A percentile compares a stretch with the other conserved stretches of the same genome.
phyloP scores from a whole-genome alignment of 2,888 invertebrate genomes.

The Agrenia bidenticulata region DNA sequence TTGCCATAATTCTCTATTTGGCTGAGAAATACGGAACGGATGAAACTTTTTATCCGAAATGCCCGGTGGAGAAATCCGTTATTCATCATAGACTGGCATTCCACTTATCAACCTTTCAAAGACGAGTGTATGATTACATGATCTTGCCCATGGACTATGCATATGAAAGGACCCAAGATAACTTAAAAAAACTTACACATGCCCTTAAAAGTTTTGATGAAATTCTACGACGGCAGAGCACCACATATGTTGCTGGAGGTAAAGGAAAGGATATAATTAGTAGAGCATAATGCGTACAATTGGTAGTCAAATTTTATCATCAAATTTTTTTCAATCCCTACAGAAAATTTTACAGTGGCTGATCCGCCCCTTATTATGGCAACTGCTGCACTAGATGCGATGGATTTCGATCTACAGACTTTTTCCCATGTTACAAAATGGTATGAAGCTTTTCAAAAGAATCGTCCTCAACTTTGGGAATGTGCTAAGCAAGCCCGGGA shows the following conservation, averaged over 20 bases:
- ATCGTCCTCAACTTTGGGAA: constrained; percentile 69
- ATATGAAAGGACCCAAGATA: constrained; percentile 68
- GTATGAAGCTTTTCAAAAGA: constrained; percentile 70
- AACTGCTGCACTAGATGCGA: constrained; percentile 72
- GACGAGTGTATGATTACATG: constrained; percentile 67
- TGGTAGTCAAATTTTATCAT: too few relatives aligned
- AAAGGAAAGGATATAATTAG: constrained; percentile 19
- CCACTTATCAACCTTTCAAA: constrained; percentile 73
- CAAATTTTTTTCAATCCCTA: neutral
- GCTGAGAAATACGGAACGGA: constrained; percentile 72
- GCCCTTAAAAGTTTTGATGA: constrained; percentile 68
- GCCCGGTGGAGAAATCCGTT: constrained; percentile 66
- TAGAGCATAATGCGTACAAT: neutral
- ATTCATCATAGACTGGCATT: constrained; percentile 78
- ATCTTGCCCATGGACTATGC: constrained; percentile 63
- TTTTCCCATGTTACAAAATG: constrained; percentile 66
- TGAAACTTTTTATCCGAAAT: constrained; percentile 67
- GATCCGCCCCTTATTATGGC: constrained; percentile 72
- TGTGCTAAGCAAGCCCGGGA: constrained; percentile 69
- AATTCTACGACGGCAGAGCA: constrained; percentile 65
- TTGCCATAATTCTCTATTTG: constrained; percentile 69
- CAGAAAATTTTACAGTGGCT: constrained; percentile 70
- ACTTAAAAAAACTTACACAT: constrained; percentile 69
- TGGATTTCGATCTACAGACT: constrained; percentile 65
- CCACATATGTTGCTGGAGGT: constrained; percentile 67